Evolutionary conservation across 2,888 invertebrate species (phyloP).

Genomic region (Aleiodes testaceus): DNA sequence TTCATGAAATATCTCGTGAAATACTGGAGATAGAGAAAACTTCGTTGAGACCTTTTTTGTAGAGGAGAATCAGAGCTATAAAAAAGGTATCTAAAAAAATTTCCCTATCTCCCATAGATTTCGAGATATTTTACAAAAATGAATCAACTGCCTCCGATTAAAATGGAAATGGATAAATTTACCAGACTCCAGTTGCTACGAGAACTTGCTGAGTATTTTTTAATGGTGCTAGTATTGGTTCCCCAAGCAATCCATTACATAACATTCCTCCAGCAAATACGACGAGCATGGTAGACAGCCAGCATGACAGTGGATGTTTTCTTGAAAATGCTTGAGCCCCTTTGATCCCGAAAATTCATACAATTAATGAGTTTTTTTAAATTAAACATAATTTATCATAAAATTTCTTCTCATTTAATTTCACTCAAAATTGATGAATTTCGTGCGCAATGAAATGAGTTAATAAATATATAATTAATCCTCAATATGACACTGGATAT

Average conservation of each 20-base stretch:
- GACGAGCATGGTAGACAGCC: conserved; percentile 98
- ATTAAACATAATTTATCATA: not conserved
- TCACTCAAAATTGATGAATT: too few species aligned
- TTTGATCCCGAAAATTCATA: conserved; percentile 65
- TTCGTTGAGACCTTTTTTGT: too few species aligned
- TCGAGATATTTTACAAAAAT: too few species aligned
- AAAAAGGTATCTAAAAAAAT: not conserved
- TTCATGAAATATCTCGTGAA: too few species aligned
- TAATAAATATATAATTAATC: not conserved
- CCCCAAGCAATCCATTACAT: conserved; percentile 95
- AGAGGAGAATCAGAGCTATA: too few species aligned
- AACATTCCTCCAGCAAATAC: conserved; percentile 98
- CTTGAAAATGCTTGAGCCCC: conserved; percentile 94
- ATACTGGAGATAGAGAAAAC: too few species aligned
- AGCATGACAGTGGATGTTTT: conserved; percentile 97
- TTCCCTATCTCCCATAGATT: too few species aligned
- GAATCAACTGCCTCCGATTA: not conserved
- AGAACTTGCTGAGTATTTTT: conserved; percentile 96
- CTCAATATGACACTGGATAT: conserved; percentile 20
- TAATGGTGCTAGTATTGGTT: conserved; percentile 94
- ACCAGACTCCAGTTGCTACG: conserved; percentile 95
- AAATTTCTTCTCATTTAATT: not conserved
- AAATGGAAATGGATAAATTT: conserved; percentile 47
- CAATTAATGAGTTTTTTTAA: not conserved
- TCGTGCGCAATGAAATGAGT: too few species aligned